phyloP scores from a whole-genome alignment of 2,113 vertebrate genomes.

The Camelus dromedarius region DNA sequence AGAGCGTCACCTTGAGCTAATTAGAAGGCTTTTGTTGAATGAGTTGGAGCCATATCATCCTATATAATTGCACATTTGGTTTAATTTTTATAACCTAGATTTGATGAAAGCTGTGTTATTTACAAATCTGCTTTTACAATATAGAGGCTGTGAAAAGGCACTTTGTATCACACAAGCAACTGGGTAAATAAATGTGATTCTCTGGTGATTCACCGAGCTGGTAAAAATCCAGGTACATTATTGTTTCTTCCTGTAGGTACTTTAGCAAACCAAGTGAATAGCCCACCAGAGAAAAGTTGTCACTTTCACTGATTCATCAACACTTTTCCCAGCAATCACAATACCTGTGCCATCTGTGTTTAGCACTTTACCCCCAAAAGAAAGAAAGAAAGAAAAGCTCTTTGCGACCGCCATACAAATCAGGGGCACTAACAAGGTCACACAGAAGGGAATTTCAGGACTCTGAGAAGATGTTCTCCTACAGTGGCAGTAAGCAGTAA shows the following conservation, averaged over 20 bases:
- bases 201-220: slow-evolving; percentile 55
- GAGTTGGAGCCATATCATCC: not conserved
- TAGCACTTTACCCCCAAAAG: slow-evolving; percentile 81
- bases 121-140: not conserved
- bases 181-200: slow-evolving; percentile 48
- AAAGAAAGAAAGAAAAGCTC: slow-evolving; percentile 84
- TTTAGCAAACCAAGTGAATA: slow-evolving; percentile 66
- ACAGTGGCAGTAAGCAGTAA: slow-evolving; percentile 80
- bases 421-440: slow-evolving; percentile 93
- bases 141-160: rapidly evolving
- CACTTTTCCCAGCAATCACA: slow-evolving; percentile 82
- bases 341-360: slow-evolving; percentile 94
- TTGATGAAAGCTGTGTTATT: not conserved
- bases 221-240: slow-evolving; percentile 37
- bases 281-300: slow-evolving; percentile 86
- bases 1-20: not conserved
- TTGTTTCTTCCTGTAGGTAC: slow-evolving; percentile 59
- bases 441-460: slow-evolving; percentile 89
- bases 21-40: not conserved
- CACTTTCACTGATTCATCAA: slow-evolving; percentile 86
- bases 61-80: not conserved
- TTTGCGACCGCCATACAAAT: slow-evolving; percentile 94
- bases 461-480: slow-evolving; percentile 91
- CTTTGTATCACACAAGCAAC: not conserved
- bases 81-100: not conserved